Conservation (phyloP, 2,797 vertebrate species). For the Silurus aristotelis region DNA sequence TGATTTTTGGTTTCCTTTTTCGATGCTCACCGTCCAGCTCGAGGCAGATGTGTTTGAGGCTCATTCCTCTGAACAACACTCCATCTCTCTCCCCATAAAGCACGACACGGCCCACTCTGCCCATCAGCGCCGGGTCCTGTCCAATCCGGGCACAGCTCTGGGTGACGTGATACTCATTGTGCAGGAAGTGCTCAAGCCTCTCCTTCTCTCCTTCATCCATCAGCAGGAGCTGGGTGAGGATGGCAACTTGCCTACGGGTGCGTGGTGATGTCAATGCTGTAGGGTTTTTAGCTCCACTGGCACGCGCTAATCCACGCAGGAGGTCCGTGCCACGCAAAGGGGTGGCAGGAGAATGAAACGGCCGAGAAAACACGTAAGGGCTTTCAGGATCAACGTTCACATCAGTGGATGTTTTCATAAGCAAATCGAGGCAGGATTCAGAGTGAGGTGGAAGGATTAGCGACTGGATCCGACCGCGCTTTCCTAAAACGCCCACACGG, state of each 20-base stretch:
- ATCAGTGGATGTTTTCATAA: constrained; percentile 75
- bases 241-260: constrained; percentile 75
- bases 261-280: constrained; percentile 69
- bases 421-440: constrained; percentile 77
- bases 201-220: constrained; percentile 75
- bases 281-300: constrained; percentile 76
- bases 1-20: not conserved
- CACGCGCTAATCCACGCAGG: constrained; percentile 75
- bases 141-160: constrained; percentile 75
- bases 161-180: constrained; percentile 77
- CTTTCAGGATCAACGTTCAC: constrained; percentile 79
- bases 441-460: constrained; percentile 77
- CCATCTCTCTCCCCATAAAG: constrained; percentile 79
- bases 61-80: constrained; percentile 79
- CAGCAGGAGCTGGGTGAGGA: constrained; percentile 77
- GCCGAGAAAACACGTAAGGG: constrained; percentile 79
- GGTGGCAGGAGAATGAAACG: constrained; percentile 79
- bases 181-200: constrained; percentile 76
- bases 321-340: constrained; percentile 78
- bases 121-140: constrained; percentile 75
- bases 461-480: constrained; percentile 75
- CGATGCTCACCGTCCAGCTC: constrained; percentile 76
- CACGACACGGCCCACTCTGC: constrained; percentile 76
- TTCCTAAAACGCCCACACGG: constrained; percentile 74
- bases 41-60: constrained; percentile 80